Evolutionary conservation across 2,113 vertebrate species (phyloP), one percentile per base, ranked within the genome.

Genomic region (Cololabis saira): DNA sequence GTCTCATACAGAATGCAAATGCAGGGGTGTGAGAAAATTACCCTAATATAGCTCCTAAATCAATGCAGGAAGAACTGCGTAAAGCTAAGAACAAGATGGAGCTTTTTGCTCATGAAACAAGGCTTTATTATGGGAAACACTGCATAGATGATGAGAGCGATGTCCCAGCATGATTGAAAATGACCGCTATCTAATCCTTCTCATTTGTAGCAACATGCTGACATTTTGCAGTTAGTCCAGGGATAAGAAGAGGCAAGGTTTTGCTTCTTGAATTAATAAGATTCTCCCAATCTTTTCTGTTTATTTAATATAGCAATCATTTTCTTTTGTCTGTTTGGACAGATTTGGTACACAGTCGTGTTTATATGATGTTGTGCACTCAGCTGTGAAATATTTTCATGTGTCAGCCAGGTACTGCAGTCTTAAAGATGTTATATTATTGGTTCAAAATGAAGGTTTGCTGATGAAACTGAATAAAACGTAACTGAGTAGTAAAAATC

Each of bases 1-100:
- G 80, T 86, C 86, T 91, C 54, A 42, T 84, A 81, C 87, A 86
- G 87, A 91, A 94, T 93, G 91, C 90, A 91, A 92, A 93, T 93
- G 76, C 61, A 77, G 67, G 70, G 37, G 81, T 69, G 45, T 67
- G 77, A 88, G 75, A 89, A 93, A 93, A 93, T 92, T 85, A 92
- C 77, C 75, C 74, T 78, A 82, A 88, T 83, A 83, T 76, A 76
- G 78, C 53, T 74, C 47, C 24, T 88, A 88, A 92, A 90, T 90
- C 76, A 81, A 88, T 81, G 79, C 75, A 66, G 81, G 61, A 83
- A 82, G 78, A 65, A 81, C 68, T 61, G 51, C 52, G 44, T 80
- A 47, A 78, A 73, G 73, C 49, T 27, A 42, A 50, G 66, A 45
- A 42, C 10, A 21, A 21, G 12, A 67, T 17, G 21, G 43, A 18